Conservation (phyloP, 2,113 vertebrate species). For the Ctenodactylus gundi region DNA sequence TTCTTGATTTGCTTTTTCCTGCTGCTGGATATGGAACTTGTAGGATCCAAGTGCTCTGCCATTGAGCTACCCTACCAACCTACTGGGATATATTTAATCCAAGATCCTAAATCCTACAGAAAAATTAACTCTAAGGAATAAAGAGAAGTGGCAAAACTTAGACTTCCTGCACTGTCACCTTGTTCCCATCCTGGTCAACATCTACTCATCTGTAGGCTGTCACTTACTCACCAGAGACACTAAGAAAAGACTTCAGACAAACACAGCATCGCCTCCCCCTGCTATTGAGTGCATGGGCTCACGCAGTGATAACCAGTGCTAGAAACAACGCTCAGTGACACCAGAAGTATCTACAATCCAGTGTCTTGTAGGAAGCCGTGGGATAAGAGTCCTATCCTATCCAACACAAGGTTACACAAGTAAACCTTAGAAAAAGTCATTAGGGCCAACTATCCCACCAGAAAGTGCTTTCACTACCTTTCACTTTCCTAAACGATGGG, state of each 20-base stretch:
- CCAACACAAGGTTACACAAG: accelerated
- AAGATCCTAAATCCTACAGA: neutral
- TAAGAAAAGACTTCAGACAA: neutral
- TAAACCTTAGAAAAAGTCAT: too few relatives aligned
- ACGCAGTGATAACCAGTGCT: too few relatives aligned
- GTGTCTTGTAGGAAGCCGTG: too few relatives aligned
- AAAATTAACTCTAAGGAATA: neutral
- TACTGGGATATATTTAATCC: neutral
- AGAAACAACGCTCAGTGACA: neutral
- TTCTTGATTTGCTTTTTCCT: neutral
- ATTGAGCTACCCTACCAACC: neutral
- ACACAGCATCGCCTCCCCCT: too few relatives aligned
- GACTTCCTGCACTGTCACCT: accelerated
- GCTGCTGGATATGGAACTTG: neutral
- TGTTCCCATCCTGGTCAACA: too few relatives aligned
- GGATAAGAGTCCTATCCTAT: too few relatives aligned
- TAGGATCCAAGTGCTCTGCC: neutral
- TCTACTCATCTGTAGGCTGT: neutral
- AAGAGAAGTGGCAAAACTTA: neutral
- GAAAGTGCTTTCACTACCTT: neutral
- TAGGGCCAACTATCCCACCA: neutral
- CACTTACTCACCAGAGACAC: too few relatives aligned
- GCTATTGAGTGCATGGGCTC: neutral
- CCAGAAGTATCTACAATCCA: accelerated
- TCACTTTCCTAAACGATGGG: neutral